Evolutionary conservation across 2,888 invertebrate species (phyloP), one percentile per base, ranked within the genome.

Genomic region (Ophion ellenae): DNA sequence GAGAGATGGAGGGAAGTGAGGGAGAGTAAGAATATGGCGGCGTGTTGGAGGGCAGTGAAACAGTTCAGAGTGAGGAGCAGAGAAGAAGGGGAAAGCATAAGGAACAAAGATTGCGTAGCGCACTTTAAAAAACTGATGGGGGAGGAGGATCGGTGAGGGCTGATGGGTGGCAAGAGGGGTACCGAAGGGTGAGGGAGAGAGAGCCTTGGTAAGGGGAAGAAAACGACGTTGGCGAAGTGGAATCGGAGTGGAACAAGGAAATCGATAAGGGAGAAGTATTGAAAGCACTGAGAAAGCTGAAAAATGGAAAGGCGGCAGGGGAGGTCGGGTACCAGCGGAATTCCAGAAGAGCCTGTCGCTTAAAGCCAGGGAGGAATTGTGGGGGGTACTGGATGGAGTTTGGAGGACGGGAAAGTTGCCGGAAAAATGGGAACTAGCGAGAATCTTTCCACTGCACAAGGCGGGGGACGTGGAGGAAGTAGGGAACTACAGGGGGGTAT

Each of bases 271-370:
- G 45, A 20, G 24, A 66, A 53, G 17, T 76, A 5, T 4, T 9
- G 40, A 76, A 11, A 5, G 63, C 20, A 3, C n/a, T 76, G 10
- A 45, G 32, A n/a, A 40, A 71, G 14, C 61, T 45, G 57, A 71
- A 71, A 36, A 83, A 73, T 10, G n/a, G 61, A 7, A 83, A 83
- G 24, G 71, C 78, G 0, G 40, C 78, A 4, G 78, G 83, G 5
- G 78, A 83, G 20, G 78, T 79, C 20, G 63, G 71, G 10, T 79
- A 36, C 32, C 47, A 2, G 64, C 32, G 10, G 78, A 70, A 47
- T 83, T 83, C 70, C 53, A 79, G 2, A 79, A 83, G 24, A 61
- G 59, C 4, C 47, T 83, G 10, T 77, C 83, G 0, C 2, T 2
- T 1, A 17, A 67, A n/a, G 17, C n/a, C 17, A 40, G 9, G 67